Evolutionary conservation across 2,113 vertebrate genomes (phyloP), one percentile per base, ranked within the genome.

Genomic region (Chascanopsetta lugubris): DNA sequence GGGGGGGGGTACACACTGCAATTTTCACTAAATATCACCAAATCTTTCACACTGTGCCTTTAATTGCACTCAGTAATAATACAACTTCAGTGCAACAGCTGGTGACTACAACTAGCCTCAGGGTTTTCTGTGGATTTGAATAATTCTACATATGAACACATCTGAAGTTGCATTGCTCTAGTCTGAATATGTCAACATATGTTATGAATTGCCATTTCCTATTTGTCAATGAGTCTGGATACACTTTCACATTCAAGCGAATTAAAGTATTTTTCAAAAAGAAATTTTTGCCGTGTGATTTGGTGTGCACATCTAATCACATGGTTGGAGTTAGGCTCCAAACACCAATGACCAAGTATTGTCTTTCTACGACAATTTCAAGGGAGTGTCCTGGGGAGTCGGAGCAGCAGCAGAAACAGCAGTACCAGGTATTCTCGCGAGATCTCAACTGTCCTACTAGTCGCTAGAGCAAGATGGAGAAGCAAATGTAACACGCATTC

Each of bases 391-490:
- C 62, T 34, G 34, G 15, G 56, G 46, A 24, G 79, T 76, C 70
- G 77, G 10, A n/a, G 38, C 38, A n/a, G 15, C 75, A 79, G 26
- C 55, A n/a, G 15, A 73, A 79, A 24, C 55, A 72, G 51, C 67
- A 66, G 51, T 12, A 55, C 29, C 51, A 55, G 67, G 70, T 85
- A 75, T 46, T 92, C 86, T 92, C 91, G 91, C 92, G 92, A 93
- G 89, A 91, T 68, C 69, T 32, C n/a, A 56, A 58, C 69, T 65
- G 61, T 70, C 85, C 85, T 84, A 85, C 84, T 65, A 82, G 83
- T 90, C 83, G 86, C 87, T 79, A 91, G 89, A 89, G 87, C 90
- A 93, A 94, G 87, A 94, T 94, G 93, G 93, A 91, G 93, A 93
- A 92, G 91, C 88, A 82, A 87, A 85, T 90, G 83, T 88, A 90